These are phyloP conservation scores for Melinopterus prodromus DNA, from an alignment of 2,888 invertebrate species.

Conservation along the genomic window DNA sequence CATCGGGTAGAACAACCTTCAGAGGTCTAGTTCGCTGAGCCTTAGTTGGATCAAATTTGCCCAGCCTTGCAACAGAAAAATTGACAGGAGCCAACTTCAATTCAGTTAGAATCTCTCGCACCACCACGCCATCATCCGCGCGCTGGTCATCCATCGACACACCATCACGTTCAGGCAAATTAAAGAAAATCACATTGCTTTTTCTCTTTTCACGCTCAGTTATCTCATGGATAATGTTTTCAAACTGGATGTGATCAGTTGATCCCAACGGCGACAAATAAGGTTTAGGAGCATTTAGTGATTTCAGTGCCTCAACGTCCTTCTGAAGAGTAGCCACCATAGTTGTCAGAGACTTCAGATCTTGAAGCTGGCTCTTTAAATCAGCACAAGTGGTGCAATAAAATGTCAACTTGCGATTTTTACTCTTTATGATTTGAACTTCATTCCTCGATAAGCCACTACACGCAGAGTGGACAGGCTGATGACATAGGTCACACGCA, in stretches of 20 bases:
- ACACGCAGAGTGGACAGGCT: background rate
- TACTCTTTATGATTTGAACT: background rate
- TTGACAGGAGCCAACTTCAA: too few species aligned
- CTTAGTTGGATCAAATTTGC: too few species aligned
- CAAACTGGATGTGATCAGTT: background rate
- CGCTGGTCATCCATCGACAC: too few species aligned
- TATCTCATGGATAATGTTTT: conserved; percentile 7
- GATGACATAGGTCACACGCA: too few species aligned
- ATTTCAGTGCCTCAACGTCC: background rate
- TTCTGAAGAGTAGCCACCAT: background rate
- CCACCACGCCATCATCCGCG: too few species aligned
- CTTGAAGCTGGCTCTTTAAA: background rate
- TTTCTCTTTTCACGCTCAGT: background rate
- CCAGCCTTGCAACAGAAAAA: too few species aligned
- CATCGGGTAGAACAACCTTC: background rate
- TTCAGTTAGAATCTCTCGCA: too few species aligned
- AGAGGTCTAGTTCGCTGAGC: too few species aligned
- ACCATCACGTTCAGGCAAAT: too few species aligned
- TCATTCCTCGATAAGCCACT: conserved; percentile 8
- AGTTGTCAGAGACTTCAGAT: background rate
- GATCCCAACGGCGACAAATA: background rate
- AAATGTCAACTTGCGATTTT: background rate
- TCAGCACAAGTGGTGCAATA: background rate
- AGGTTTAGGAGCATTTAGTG: background rate
- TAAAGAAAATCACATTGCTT: too few species aligned